Conservation (phyloP, 2,797 vertebrate genomes). For the Epinephelus awoara region DNA sequence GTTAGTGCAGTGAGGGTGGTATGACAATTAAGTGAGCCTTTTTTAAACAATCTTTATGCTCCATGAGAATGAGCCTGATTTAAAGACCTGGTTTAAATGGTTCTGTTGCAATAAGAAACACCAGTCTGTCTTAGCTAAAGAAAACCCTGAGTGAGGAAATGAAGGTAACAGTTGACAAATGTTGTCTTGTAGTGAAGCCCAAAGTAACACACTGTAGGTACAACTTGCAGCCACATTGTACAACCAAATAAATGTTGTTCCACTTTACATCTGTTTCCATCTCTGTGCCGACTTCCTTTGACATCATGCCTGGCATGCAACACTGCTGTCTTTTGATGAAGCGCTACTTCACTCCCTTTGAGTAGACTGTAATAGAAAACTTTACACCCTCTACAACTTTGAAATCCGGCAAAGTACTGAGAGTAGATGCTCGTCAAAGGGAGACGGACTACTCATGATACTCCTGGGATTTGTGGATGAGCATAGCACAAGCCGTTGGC, state of each 20-base stretch:
- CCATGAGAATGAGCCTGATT: neutral
- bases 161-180: neutral
- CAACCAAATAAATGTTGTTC: slow-evolving; percentile 17
- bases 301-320: slow-evolving; percentile 16
- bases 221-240: neutral
- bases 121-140: neutral
- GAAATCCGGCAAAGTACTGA: slow-evolving; percentile 47
- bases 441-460: slow-evolving; percentile 30
- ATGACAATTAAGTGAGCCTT: neutral
- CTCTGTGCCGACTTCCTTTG: slow-evolving; percentile 10
- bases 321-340: slow-evolving; percentile 48
- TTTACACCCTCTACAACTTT: slow-evolving; percentile 52
- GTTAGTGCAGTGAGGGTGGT: no score
- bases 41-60: neutral
- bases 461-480: slow-evolving; percentile 48
- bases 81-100: neutral
- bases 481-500: slow-evolving; percentile 31
- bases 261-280: slow-evolving; percentile 18
- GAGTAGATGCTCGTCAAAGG: slow-evolving; percentile 44
- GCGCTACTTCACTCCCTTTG: slow-evolving; percentile 29
- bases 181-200: slow-evolving; percentile 2
- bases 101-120: neutral
- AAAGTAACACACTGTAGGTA: neutral
- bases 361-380: slow-evolving; percentile 51
- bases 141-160: neutral